These are phyloP conservation scores for Mustela nigripes DNA, from an alignment of 2,113 vertebrate species.

Conservation along the genomic window DNA sequence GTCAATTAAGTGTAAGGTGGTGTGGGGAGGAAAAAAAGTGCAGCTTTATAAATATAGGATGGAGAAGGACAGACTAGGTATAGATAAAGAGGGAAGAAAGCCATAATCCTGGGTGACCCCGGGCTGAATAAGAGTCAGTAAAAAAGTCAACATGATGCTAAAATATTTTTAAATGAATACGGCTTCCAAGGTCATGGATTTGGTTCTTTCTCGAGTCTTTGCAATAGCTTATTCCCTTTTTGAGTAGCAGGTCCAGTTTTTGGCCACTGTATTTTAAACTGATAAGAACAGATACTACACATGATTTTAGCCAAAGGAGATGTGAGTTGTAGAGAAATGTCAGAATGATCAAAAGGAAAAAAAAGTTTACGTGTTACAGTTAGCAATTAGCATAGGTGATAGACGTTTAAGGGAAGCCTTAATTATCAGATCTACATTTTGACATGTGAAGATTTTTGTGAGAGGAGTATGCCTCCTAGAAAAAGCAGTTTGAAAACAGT, in stretches of 20 bases:
- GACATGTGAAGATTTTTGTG: background rate
- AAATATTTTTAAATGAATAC: background rate
- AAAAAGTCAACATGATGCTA: background rate
- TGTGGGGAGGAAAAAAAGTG: background rate
- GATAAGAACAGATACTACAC: background rate
- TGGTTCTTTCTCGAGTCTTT: background rate
- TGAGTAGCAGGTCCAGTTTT: background rate
- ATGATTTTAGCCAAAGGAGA: background rate
- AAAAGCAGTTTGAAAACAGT: background rate
- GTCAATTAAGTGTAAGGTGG: background rate
- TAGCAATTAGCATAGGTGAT: background rate
- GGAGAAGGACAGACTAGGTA: background rate
- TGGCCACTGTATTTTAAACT: background rate
- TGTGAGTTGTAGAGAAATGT: background rate
- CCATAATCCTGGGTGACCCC: background rate
- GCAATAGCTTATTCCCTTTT: background rate
- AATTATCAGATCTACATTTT: accelerated
- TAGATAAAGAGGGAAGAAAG: background rate
- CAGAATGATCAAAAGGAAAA: background rate
- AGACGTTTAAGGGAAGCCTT: background rate
- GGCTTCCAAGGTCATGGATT: background rate
- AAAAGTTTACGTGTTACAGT: accelerated
- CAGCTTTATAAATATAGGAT: background rate
- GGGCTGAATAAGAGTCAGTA: background rate
- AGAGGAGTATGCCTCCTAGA: background rate